Evolutionary conservation across 2,888 invertebrate genomes (phyloP).

Genomic region (Drosophila demipolita): DNA sequence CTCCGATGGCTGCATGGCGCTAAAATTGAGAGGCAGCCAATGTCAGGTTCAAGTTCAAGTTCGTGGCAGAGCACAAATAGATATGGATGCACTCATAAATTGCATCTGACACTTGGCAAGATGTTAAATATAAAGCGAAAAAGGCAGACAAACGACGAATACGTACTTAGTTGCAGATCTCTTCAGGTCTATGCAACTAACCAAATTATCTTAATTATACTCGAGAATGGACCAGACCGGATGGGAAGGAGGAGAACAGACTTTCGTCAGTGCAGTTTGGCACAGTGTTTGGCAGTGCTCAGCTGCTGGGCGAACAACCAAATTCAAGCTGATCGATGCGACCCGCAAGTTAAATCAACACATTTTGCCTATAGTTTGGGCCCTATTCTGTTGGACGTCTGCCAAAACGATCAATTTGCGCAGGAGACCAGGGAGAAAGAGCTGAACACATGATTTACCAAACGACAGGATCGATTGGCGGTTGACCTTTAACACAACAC

Average conservation of each 20-base stretch:
- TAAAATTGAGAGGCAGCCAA: constrained; percentile 12
- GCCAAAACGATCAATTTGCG: constrained; percentile 45
- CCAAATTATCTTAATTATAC: constrained; percentile 66
- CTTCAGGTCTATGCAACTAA: not conserved
- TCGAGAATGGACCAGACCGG: not conserved
- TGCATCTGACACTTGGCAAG: constrained; percentile 35
- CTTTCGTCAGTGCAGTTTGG: constrained; percentile 38
- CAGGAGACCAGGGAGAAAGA: not conserved
- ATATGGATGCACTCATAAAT: constrained; percentile 52
- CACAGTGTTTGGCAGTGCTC: constrained; percentile 20
- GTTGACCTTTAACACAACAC: constrained; percentile 26
- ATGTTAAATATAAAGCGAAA: constrained; percentile 37
- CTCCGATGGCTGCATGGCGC: constrained; percentile 5
- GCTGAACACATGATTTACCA: constrained; percentile 42
- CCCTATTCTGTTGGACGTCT: constrained; percentile 69
- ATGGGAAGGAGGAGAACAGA: not conserved
- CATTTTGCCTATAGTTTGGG: constrained; percentile 31
- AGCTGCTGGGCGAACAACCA: constrained; percentile 51
- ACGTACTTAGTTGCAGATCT: constrained; percentile 3
- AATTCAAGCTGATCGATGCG: constrained; percentile 65
- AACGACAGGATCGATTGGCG: constrained; percentile 50
- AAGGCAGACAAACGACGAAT: constrained; percentile 25
- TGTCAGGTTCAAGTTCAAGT: constrained; percentile 72
- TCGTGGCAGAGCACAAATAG: constrained; percentile 36
- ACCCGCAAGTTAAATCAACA: constrained; percentile 34